Base-by-base conservation (phyloP, 2,888 invertebrate genomes). In the Thalpophila matura region DNA sequence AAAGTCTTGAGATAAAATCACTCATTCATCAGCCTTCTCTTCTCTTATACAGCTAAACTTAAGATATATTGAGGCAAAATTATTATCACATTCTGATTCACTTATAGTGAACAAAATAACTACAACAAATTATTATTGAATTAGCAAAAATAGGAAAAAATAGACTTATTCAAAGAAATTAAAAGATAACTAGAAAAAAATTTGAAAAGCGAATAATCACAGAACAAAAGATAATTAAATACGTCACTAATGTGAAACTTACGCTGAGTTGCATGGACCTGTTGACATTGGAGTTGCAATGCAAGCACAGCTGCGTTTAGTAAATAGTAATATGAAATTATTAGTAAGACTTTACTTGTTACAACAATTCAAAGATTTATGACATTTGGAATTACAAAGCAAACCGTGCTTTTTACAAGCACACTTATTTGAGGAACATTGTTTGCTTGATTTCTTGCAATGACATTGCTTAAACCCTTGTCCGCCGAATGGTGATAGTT, bases 351-450 rank as follows among this genome's bases (percentile, higher is more conserved):
- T 47, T 59, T 45, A 59, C 40, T 59, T 59, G 38, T 53, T 53
- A 53, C 45, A 53, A 53, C 59, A 59, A 33, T 45, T 61, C 40
- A 49, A 54, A 55, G 47, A 55, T 49, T 55, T 54, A 53, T 54
- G 60, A 42, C 60, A 60, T 47, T 53, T 47, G 46, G 60, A 54
- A 49, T 54, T 54, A 54, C 60, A 54, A 46, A 60, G 54, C 35
- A 49, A 46, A 54, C 47, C 31, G 38, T 60, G 46, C 47, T 53
- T 60, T 49, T 60, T 46, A 40, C 53, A 60, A 58, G 56, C 59
- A 53, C 51, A 60, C 45, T 46, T 60, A 47, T 60, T 60, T 46
- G 51, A 43, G 35, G 43, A 35, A 51, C 60, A 60, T 47, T 53
- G 43, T 45, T 42, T 50, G 26, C 35, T 59, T 27, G 51, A 43